Conservation (phyloP, 2,113 vertebrate genomes). For the Stercorarius parasiticus region DNA sequence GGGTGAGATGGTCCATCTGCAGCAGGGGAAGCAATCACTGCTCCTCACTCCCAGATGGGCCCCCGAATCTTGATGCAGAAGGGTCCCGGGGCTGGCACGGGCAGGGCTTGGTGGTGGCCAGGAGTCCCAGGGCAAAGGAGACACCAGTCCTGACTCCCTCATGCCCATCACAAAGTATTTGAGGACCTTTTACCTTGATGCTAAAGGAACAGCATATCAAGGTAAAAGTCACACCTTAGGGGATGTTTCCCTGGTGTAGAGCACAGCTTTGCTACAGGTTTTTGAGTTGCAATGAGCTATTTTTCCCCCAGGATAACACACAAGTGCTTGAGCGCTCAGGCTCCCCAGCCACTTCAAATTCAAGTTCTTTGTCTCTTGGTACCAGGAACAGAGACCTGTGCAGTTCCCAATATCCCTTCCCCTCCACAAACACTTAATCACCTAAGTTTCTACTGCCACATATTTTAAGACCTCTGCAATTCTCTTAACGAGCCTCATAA, state of each 20-base stretch:
- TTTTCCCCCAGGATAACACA: neutral
- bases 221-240: neutral
- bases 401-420: neutral
- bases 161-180: neutral
- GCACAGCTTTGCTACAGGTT: neutral
- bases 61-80: neutral
- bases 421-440: neutral
- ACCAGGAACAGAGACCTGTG: neutral
- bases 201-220: neutral
- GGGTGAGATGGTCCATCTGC: neutral
- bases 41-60: neutral
- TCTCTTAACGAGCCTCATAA: neutral
- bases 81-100: neutral
- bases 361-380: neutral
- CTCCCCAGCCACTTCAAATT: neutral
- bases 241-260: accelerated
- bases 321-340: neutral
- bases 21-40: neutral
- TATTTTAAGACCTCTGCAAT: neutral
- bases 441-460: neutral
- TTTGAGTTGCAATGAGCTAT: neutral
- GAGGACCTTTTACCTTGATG: neutral
- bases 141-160: neutral
- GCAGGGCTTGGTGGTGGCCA: neutral
- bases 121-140: neutral